Conservation (phyloP, 1,140 invertebrate species). For the Batillaria attramentaria region DNA sequence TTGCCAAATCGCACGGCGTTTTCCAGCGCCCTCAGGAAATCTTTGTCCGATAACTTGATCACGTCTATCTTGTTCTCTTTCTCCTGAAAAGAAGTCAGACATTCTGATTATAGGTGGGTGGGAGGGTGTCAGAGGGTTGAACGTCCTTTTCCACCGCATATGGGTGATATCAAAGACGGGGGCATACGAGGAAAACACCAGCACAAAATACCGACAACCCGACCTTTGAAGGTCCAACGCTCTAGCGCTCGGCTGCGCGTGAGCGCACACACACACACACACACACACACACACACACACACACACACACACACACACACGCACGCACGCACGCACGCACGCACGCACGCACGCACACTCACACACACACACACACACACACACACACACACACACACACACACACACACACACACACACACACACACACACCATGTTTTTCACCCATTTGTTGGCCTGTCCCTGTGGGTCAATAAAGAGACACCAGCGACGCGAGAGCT, state of each 20-base stretch:
- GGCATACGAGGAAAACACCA: not conserved
- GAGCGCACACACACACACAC: too few relatives aligned
- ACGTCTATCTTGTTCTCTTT: conserved; percentile 85
- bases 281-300: too few relatives aligned
- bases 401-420: conserved; percentile 16
- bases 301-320: too few relatives aligned
- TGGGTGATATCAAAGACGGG: too few relatives aligned
- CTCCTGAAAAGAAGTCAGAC: conserved; percentile 55
- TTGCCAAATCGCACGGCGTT: conserved; percentile 73
- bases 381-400: not conserved
- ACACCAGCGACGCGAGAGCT: conserved; percentile 70
- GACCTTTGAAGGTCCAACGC: not conserved
- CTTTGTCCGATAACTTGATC: conserved; percentile 72
- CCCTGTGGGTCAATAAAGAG: conserved; percentile 74
- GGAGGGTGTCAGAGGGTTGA: not conserved
- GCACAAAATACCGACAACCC: not conserved
- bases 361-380: not conserved
- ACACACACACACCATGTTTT: conserved; percentile 66
- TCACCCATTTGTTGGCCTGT: conserved; percentile 74
- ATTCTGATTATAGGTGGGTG: not conserved
- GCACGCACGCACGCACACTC: too few relatives aligned
- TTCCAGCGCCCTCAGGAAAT: conserved; percentile 76
- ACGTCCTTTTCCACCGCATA: too few relatives aligned
- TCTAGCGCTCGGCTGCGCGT: not conserved
- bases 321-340: too few relatives aligned